A percentile compares a stretch with the other conserved stretches of the same genome.
phyloP scores from a whole-genome alignment of 2,888 invertebrate genomes.

The Amphimallon solstitiale region DNA sequence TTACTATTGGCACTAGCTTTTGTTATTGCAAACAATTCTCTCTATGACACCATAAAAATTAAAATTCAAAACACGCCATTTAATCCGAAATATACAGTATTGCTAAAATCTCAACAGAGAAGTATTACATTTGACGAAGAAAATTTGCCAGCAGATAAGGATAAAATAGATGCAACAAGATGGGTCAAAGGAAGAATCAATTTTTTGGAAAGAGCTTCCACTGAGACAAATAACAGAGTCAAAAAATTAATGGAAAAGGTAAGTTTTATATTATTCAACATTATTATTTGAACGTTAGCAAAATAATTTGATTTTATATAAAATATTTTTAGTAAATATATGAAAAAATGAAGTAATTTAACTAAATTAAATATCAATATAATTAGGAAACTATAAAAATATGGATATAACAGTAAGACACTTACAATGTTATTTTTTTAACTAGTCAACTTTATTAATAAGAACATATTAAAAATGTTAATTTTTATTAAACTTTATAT shows the following conservation, averaged over 20 bases:
- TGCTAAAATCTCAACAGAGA: not conserved
- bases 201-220: not conserved
- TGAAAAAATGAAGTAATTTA: no score
- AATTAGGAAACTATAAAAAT: no score
- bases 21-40: constrained; percentile 54
- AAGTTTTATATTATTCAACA: not conserved
- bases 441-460: no score
- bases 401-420: no score
- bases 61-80: constrained; percentile 47
- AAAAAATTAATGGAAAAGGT: not conserved
- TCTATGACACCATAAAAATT: constrained; percentile 47
- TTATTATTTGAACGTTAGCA: no score
- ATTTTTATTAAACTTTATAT: no score
- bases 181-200: constrained; percentile 41
- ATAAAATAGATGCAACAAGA: constrained; percentile 32
- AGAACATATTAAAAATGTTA: no score
- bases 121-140: not conserved
- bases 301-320: no score
- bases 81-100: constrained; percentile 35
- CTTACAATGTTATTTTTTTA: no score
- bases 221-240: constrained; percentile 18
- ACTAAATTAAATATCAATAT: no score
- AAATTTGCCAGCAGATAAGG: constrained; percentile 30
- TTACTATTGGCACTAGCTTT: constrained; percentile 59
- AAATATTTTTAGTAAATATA: no score